These are phyloP conservation scores for Lasioglossum morio DNA, from an alignment of 2,888 invertebrate genomes.

Conservation along the genomic window DNA sequence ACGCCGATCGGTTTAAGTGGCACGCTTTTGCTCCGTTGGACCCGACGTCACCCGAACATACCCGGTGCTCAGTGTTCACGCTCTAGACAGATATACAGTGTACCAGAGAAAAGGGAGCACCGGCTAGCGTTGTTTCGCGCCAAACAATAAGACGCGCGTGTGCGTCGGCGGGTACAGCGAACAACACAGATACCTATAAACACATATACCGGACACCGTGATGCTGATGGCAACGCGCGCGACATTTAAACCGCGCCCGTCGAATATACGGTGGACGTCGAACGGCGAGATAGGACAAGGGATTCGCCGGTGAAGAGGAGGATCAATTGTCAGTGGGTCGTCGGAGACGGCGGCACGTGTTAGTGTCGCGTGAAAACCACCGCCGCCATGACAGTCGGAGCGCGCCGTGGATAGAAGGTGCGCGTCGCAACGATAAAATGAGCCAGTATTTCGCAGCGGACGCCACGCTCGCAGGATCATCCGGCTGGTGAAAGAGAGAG, in stretches of 20 bases:
- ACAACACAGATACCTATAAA: no score
- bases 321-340: not conserved
- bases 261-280: slow-evolving; percentile 19
- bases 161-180: not conserved
- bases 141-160: not conserved
- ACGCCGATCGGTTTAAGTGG: slow-evolving; percentile 47
- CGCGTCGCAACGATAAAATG: slow-evolving; percentile 10
- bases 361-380: slow-evolving; percentile 22
- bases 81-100: not conserved
- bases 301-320: not conserved
- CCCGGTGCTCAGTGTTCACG: not conserved
- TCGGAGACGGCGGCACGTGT: slow-evolving; percentile 32
- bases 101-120: not conserved
- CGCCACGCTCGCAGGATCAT: slow-evolving; percentile 17
- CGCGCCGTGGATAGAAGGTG: slow-evolving; percentile 15
- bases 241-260: not conserved
- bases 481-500: slow-evolving; percentile 53
- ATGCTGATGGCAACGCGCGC: slow-evolving; percentile 46
- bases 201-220: slow-evolving; percentile 20
- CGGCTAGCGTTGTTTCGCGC: not conserved
- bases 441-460: not conserved
- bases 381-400: slow-evolving; percentile 46
- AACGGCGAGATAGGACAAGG: not conserved
- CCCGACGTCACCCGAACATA: slow-evolving; percentile 13
- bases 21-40: slow-evolving; percentile 35